Base-by-base conservation (phyloP, 2,797 vertebrate genomes). In the Zalophus californianus region DNA sequence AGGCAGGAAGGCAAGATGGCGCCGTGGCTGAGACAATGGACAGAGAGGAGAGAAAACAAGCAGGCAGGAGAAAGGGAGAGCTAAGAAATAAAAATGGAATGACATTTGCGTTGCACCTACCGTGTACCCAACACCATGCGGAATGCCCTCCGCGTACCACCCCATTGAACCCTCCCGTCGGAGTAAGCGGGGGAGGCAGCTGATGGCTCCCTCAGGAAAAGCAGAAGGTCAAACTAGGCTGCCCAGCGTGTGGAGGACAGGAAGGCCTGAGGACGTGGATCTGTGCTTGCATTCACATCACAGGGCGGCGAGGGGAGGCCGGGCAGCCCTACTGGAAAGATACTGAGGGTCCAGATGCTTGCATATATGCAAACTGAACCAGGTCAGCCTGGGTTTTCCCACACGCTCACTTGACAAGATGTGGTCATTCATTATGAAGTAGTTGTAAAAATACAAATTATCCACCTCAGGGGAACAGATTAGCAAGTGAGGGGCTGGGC, bases 381-480 rank as follows among this genome's bases (percentile, higher is more conserved):
- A 80, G 44, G 52, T 70, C 84, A 87, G 87, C 44, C n/a, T 41
- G 64, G 70, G 14, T 75, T 70, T 58, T 41, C 73, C 97, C 85
- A 84, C 75, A 54, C 54, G 84, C 92, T 94, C 27, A 0, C 92
- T 52, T 84, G 70, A 96, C 96, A 95, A 85, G 90, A 80, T 80
- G 52, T 3, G 48, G n/a, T 27, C 90, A 85, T 96, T 88, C 85
- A 82, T 90, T 85, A 85, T 95, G 91, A 93, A 93, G 88, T 62
- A 96, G 68, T 56, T 54, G 16, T 84, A 96, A 93, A 96, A 95
- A 38, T 35, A 90, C 95, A 92, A 87, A 95, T 94, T 54, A 84
- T 86, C 92, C 93, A 80, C 94, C 70, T 68, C 56, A 5, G 14
- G 62, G 73, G 94, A 41, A 58, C 84, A 95, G 70, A 29, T 27